A percentile compares a stretch with the other conserved stretches of the same genome.
phyloP scores from a whole-genome alignment of 1,140 invertebrate species.

The Cephus cinctus region DNA sequence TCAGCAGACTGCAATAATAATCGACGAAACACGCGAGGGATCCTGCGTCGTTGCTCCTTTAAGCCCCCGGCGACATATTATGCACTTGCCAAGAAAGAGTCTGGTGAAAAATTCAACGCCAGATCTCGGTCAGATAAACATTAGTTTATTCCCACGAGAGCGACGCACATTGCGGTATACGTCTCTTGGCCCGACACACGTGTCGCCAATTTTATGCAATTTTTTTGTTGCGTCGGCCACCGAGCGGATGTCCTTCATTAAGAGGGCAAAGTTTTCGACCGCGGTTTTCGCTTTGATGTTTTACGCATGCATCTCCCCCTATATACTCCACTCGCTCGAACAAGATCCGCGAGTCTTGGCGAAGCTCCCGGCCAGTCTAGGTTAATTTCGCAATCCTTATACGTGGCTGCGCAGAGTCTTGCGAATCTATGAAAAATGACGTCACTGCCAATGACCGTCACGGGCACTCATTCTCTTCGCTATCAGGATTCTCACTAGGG shows the following conservation, averaged over 20 bases:
- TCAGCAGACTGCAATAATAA: no score
- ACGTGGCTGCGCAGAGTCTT: not conserved
- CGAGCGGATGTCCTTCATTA: conserved; percentile 37
- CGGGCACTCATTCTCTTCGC: no score
- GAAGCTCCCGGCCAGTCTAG: not conserved
- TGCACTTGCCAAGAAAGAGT: not conserved
- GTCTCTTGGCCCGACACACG: conserved; percentile 22
- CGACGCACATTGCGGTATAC: conserved; percentile 13
- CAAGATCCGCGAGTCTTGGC: not conserved
- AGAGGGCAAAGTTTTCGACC: conserved; percentile 15
- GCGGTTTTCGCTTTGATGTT: conserved; percentile 16
- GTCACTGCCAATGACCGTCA: no score
- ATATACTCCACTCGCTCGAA: no score
- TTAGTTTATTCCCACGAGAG: conserved; percentile 22
- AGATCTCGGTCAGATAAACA: conserved; percentile 22
- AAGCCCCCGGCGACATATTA: no score
- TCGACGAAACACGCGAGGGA: no score
- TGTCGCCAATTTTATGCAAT: conserved; percentile 34
- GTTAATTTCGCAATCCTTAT: not conserved
- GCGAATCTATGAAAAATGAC: not conserved
- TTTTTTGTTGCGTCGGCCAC: conserved; percentile 18
- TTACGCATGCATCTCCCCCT: no score
- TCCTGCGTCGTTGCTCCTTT: no score
- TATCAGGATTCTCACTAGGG: no score
- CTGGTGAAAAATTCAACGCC: not conserved